Percentiles rank a stretch among this genome's conserved stretches.
Evolutionary conservation across 2,888 invertebrate genomes (phyloP).

Genomic region (Rhabditoides inermis): DNA sequence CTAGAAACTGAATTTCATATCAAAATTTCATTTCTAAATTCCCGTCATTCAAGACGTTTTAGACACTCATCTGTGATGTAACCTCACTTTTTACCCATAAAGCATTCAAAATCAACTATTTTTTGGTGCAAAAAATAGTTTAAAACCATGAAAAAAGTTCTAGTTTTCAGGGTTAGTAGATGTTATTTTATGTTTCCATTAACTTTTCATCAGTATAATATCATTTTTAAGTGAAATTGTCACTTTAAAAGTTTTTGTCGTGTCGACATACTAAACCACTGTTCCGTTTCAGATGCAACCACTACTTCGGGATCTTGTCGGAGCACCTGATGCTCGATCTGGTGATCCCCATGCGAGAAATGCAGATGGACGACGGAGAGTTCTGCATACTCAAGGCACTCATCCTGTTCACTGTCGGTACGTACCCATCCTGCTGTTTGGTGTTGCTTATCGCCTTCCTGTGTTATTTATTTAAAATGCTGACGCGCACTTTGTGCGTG

Average conservation of each 20-base stretch:
- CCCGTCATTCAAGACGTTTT: too few species aligned
- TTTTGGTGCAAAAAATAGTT: neutral
- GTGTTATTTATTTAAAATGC: neutral
- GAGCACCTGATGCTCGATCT: constrained; percentile 39
- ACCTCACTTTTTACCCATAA: too few species aligned
- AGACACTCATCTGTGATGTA: too few species aligned
- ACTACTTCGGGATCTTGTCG: constrained; percentile 32
- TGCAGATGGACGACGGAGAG: constrained; percentile 41
- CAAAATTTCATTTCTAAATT: too few species aligned
- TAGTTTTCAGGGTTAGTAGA: neutral
- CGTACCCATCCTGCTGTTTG: too few species aligned
- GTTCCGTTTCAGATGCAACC: constrained; percentile 27
- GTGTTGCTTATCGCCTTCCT: neutral
- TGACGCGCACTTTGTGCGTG: neutral
- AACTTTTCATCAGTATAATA: too few species aligned
- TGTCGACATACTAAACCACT: neutral
- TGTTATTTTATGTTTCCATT: too few species aligned
- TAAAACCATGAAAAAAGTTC: neutral
- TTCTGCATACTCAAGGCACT: constrained; percentile 36
- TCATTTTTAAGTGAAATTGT: neutral
- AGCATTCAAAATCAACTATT: neutral
- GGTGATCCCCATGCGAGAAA: constrained; percentile 38
- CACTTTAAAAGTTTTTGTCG: neutral
- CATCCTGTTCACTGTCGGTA: constrained; percentile 33
- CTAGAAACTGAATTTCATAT: too few species aligned